These are phyloP conservation scores for Antheraea yamamai DNA, from an alignment of 2,888 invertebrate genomes.

Conservation along the genomic window DNA sequence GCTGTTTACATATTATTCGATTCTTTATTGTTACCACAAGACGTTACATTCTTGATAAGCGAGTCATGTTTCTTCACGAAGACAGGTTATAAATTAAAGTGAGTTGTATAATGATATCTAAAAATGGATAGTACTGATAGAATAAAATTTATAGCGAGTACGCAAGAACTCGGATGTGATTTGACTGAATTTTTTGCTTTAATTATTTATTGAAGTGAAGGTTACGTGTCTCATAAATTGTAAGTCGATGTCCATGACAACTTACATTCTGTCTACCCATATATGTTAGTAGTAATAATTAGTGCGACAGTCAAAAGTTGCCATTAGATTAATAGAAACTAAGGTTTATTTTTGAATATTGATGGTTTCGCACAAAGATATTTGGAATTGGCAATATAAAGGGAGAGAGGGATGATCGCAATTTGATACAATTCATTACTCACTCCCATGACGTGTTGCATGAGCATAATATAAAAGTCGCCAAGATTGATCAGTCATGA, in stretches of 20 bases:
- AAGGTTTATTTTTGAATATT: too few species aligned
- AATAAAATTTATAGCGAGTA: constrained; percentile 26
- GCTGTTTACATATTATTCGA: not conserved
- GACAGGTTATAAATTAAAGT: constrained; percentile 29
- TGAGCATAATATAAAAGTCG: too few species aligned
- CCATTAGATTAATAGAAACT: not conserved
- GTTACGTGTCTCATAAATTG: not conserved
- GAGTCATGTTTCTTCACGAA: constrained; percentile 27
- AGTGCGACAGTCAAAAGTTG: not conserved
- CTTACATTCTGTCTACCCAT: not conserved
- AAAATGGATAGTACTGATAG: constrained; percentile 34
- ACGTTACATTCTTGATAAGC: constrained; percentile 22
- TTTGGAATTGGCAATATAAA: too few species aligned
- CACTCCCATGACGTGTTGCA: too few species aligned
- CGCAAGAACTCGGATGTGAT: constrained; percentile 26
- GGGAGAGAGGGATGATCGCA: too few species aligned
- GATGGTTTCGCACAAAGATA: too few species aligned
- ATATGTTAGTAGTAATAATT: not conserved
- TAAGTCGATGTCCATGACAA: constrained; percentile 1
- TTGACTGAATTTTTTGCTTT: constrained; percentile 30
- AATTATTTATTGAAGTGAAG: constrained; percentile 15
- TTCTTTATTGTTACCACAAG: not conserved
- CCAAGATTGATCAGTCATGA: too few species aligned
- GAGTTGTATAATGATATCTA: constrained; percentile 30
- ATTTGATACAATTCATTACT: too few species aligned